Evolutionary conservation across 2,888 invertebrate genomes (phyloP).

Genomic region (Drosophila tanythrix): DNA sequence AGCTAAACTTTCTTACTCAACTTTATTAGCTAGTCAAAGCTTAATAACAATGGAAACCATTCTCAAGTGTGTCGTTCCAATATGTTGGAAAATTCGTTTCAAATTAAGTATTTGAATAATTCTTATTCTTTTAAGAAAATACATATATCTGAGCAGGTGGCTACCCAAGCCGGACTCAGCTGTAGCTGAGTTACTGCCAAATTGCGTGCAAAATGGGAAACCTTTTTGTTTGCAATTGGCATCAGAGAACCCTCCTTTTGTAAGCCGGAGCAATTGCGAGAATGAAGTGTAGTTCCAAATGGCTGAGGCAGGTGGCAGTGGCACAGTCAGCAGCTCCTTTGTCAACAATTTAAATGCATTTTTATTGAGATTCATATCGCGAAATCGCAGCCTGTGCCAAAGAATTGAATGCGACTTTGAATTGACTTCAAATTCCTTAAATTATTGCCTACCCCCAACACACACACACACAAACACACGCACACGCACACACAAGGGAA

Average conservation of each 20-base stretch:
- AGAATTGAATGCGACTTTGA: constrained; percentile 73
- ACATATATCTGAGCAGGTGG: constrained; percentile 44
- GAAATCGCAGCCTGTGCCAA: constrained; percentile 54
- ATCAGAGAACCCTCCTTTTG: constrained; percentile 4
- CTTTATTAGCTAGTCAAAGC: not conserved
- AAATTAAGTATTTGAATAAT: constrained; percentile 72
- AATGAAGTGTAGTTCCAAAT: constrained; percentile 44
- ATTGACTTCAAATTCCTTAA: constrained; percentile 83
- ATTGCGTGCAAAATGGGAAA: constrained; percentile 67
- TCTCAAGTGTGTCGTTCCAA: constrained; percentile 57
- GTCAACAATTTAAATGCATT: constrained; percentile 84
- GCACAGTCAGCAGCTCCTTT: constrained; percentile 63
- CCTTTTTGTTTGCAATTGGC: constrained; percentile 39
- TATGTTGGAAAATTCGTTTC: constrained; percentile 62
- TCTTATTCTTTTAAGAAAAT: not conserved
- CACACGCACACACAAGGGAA: constrained; percentile 12
- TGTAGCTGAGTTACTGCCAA: constrained; percentile 68
- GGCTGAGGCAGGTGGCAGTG: not conserved
- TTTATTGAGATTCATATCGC: constrained; percentile 83
- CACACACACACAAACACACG: not conserved
- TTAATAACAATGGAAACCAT: not conserved
- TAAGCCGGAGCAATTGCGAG: constrained; percentile 36
- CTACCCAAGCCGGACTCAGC: constrained; percentile 56
- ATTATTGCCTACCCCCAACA: constrained; percentile 73
- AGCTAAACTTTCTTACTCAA: not conserved